A percentile compares a stretch with the other conserved stretches of the same genome.
phyloP scores from a whole-genome alignment of 2,797 vertebrate species.

The Spinibarbus caldwelli region DNA sequence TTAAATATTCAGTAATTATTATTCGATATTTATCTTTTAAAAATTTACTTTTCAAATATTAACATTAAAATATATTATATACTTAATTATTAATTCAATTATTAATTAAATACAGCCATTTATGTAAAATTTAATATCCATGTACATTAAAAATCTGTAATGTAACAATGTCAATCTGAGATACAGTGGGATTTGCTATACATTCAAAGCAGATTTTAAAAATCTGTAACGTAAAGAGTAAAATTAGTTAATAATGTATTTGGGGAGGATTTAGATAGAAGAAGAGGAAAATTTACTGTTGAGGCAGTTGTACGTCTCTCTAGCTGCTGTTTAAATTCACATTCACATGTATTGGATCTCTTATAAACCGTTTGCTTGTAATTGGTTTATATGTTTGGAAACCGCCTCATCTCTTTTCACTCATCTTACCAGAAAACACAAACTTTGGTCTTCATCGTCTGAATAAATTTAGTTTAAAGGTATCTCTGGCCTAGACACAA shows the following conservation, averaged over 20 bases:
- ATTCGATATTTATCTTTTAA: no score
- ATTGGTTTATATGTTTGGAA: neutral
- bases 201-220: no score
- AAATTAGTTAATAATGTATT: neutral
- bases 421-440: neutral
- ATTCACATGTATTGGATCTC: neutral
- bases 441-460: neutral
- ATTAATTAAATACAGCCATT: no score
- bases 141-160: no score
- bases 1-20: no score
- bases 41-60: no score
- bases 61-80: no score
- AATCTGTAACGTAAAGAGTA: neutral
- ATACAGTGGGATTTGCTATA: no score
- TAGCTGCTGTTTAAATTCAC: neutral
- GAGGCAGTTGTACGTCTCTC: neutral
- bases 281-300: neutral
- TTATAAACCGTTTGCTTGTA: neutral
- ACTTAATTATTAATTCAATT: no score
- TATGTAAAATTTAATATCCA: no score
- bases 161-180: no score
- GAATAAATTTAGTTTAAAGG: slow-evolving; percentile 5
- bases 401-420: neutral
- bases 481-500: neutral
- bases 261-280: neutral